Conservation (phyloP, 2,797 vertebrate species). For the Xiphophorus birchmanni region DNA sequence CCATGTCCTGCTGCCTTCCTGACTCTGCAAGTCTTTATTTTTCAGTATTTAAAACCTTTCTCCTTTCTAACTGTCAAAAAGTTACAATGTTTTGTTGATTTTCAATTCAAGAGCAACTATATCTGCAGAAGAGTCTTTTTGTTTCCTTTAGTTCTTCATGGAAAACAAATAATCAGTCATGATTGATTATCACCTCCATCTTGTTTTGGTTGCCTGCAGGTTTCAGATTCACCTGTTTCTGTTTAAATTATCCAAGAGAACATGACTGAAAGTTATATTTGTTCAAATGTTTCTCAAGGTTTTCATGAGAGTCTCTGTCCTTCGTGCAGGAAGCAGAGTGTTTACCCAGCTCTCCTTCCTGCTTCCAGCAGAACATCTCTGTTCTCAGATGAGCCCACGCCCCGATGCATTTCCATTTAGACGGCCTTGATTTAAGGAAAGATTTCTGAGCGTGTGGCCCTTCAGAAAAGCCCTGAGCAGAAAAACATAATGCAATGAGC, state of each 20-base stretch:
- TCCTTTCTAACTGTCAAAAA: not conserved
- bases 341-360: slow-evolving; percentile 7
- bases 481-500: slow-evolving; percentile 34
- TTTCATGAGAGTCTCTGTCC: not conserved
- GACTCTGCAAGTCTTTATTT: not conserved
- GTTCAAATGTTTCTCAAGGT: too few species aligned
- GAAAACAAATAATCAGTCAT: not conserved
- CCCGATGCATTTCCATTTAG: slow-evolving; percentile 54
- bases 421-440: slow-evolving; percentile 51
- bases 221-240: not conserved
- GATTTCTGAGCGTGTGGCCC: slow-evolving; percentile 38
- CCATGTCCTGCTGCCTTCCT: not conserved
- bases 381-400: slow-evolving; percentile 32
- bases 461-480: slow-evolving; percentile 36
- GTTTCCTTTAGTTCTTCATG: not conserved
- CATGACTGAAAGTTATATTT: not conserved
- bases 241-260: not conserved
- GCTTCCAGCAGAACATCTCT: slow-evolving; percentile 11
- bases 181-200: too few species aligned
- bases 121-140: not conserved
- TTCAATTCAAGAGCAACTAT: not conserved
- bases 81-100: not conserved
- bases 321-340: not conserved
- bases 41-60: not conserved
- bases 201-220: not conserved